These are phyloP conservation scores for Plecotus auritus DNA, from an alignment of 2,113 vertebrate genomes.

Conservation along the genomic window DNA sequence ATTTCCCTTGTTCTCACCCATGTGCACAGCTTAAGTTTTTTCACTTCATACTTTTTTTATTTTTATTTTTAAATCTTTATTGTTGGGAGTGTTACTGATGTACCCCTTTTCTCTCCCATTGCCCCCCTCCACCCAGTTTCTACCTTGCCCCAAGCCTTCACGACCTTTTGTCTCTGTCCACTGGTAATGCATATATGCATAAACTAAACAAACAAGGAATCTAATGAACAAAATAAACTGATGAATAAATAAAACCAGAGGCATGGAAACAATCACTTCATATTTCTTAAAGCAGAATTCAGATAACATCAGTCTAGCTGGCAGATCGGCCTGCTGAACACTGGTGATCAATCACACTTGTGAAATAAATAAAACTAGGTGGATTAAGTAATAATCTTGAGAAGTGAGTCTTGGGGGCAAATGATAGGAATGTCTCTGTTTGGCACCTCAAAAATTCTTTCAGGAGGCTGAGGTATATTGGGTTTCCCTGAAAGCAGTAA, in stretches of 20 bases:
- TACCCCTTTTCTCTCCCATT: too few species aligned
- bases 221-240: too few species aligned
- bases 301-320: slow-evolving; percentile 64
- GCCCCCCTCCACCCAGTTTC: too few species aligned
- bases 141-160: too few species aligned
- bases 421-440: slow-evolving; percentile 63
- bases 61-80: too few species aligned
- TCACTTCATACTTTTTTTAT: background rate
- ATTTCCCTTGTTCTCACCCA: background rate
- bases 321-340: slow-evolving; percentile 36
- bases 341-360: slow-evolving; percentile 68
- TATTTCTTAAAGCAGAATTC: slow-evolving; percentile 4
- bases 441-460: slow-evolving; percentile 53
- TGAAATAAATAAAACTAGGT: slow-evolving; percentile 75
- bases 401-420: slow-evolving; percentile 70
- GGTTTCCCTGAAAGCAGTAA: slow-evolving; percentile 66
- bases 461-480: slow-evolving; percentile 59
- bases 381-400: slow-evolving; percentile 75
- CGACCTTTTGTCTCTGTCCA: too few species aligned
- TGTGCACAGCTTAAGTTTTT: background rate
- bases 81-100: too few species aligned
- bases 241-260: too few species aligned
- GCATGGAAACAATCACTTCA: background rate
- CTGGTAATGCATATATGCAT: too few species aligned
- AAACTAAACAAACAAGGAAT: too few species aligned